Evolutionary conservation across 2,113 vertebrate species (phyloP).

Genomic region (Osmerus mordax): DNA sequence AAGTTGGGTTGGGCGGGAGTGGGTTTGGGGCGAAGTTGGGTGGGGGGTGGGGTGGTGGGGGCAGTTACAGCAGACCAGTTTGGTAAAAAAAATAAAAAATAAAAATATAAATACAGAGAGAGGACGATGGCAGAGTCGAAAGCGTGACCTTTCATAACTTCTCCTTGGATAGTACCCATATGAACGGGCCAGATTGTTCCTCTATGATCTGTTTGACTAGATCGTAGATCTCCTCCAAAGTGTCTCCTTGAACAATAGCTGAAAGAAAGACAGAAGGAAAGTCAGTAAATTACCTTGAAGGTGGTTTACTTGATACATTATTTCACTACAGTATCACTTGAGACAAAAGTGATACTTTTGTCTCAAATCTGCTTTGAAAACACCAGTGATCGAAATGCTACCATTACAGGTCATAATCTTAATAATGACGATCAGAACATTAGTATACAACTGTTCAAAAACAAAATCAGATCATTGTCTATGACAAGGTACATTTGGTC

Average conservation of each 20-base stretch:
- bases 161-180: slow-evolving; percentile 97
- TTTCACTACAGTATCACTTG: no score
- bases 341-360: no score
- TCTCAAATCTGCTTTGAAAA: no score
- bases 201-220: slow-evolving; percentile 97
- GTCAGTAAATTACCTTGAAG: neutral
- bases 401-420: no score
- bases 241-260: slow-evolving; percentile 96
- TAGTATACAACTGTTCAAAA: no score
- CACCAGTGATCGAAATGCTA: no score
- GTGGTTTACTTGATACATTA: neutral
- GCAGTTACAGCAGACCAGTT: slow-evolving; percentile 50
- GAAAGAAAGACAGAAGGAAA: slow-evolving; percentile 61
- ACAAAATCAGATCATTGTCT: no score
- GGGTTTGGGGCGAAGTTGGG: neutral
- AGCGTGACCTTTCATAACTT: slow-evolving; percentile 82
- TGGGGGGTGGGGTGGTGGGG: slow-evolving; percentile 47
- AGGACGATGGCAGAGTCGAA: slow-evolving; percentile 7
- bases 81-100: slow-evolving; percentile 37
- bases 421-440: no score
- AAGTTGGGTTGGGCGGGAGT: neutral
- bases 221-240: slow-evolving; percentile 96
- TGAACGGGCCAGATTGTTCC: slow-evolving; percentile 91
- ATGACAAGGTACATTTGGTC: no score
- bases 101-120: slow-evolving; percentile 35